A percentile compares a stretch with the other conserved stretches of the same genome.
These are phyloP conservation scores for Oxystoma pomonae DNA, from an alignment of 2,888 invertebrate genomes.

Conservation along the genomic window DNA sequence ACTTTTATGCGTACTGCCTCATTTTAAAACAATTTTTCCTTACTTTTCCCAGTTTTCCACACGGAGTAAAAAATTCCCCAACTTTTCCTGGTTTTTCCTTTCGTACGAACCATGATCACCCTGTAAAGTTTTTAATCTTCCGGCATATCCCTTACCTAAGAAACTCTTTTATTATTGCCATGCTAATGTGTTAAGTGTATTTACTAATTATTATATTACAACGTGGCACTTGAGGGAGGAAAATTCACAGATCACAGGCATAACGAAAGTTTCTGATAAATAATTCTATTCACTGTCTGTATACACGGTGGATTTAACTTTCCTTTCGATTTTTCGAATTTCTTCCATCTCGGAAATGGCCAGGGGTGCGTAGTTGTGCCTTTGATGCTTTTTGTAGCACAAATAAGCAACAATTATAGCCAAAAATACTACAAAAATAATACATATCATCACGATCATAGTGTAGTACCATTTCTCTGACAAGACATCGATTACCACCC, in stretches of 20 bases:
- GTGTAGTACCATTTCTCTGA: conserved; percentile 40
- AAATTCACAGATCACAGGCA: conserved; percentile 11
- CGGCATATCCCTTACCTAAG: too few species aligned
- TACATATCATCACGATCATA: conserved; percentile 29
- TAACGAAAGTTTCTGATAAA: too few species aligned
- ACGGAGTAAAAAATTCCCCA: too few species aligned
- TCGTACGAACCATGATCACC: too few species aligned
- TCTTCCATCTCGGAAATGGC: conserved; percentile 27
- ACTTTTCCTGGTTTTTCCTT: too few species aligned
- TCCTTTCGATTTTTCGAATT: conserved; percentile 37
- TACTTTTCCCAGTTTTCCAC: too few species aligned
- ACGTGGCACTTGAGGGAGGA: conserved; percentile 8
- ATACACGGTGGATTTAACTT: conserved; percentile 39
- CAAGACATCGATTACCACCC: conserved; percentile 27
- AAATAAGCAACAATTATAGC: conserved; percentile 16
- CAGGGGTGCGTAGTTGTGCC: conserved; percentile 6
- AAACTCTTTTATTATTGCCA: too few species aligned
- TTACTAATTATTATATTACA: too few species aligned
- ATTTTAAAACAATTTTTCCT: too few species aligned
- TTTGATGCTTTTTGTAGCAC: conserved; percentile 7
- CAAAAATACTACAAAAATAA: conserved; percentile 22
- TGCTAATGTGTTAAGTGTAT: too few species aligned
- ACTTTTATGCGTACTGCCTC: too few species aligned
- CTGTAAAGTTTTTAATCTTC: too few species aligned
- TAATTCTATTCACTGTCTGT: conserved; percentile 27